Percentiles rank a stretch among this genome's conserved stretches.
Evolutionary conservation across 2,888 invertebrate genomes (phyloP).

Genomic region (Dorcus hopei): DNA sequence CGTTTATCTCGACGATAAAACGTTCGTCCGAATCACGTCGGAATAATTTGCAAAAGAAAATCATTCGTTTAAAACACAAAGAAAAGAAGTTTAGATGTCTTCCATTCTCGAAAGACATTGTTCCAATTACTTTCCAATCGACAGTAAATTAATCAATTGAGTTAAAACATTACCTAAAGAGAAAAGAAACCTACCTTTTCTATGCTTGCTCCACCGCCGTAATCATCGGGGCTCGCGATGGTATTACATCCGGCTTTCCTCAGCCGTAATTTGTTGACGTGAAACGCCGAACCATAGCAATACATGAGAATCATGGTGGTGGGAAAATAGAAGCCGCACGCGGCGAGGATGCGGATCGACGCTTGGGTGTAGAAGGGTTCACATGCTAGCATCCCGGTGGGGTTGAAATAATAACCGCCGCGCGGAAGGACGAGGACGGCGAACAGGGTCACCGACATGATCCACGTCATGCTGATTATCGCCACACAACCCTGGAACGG

Average conservation of each 20-base stretch:
- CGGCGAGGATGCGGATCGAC: slow-evolving; percentile 72
- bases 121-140: too few relatives aligned
- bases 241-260: slow-evolving; percentile 50
- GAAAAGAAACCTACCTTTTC: slow-evolving; percentile 50
- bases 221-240: slow-evolving; percentile 50
- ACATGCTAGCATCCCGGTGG: slow-evolving; percentile 80
- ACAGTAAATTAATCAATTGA: too few relatives aligned
- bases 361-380: slow-evolving; percentile 81
- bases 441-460: slow-evolving; percentile 78
- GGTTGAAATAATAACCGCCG: slow-evolving; percentile 85
- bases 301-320: slow-evolving; percentile 91
- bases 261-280: slow-evolving; percentile 76
- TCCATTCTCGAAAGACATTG: too few relatives aligned
- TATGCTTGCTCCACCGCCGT: slow-evolving; percentile 49
- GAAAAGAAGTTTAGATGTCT: too few relatives aligned
- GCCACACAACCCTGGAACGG: slow-evolving; percentile 76
- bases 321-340: slow-evolving; percentile 86
- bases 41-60: too few relatives aligned
- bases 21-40: too few relatives aligned
- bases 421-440: slow-evolving; percentile 78
- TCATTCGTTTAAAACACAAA: too few relatives aligned
- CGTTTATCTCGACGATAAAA: too few relatives aligned
- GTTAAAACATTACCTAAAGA: too few relatives aligned
- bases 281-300: slow-evolving; percentile 86
- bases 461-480: slow-evolving; percentile 81